Conservation (phyloP, 2,888 invertebrate species). For the Pyrrhopygopsis socrates region DNA sequence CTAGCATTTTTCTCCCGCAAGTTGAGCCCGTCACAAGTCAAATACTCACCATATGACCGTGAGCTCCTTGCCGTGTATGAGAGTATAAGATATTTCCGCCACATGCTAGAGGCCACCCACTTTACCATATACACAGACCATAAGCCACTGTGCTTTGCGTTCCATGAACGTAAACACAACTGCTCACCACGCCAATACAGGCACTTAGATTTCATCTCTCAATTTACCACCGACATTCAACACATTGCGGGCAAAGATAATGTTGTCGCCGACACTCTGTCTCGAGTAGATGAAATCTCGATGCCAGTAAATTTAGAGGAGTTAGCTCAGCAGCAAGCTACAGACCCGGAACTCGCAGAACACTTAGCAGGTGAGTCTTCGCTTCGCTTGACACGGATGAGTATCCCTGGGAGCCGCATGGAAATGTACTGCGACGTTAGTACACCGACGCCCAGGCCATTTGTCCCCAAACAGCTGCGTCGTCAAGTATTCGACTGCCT, state of each 20-base stretch:
- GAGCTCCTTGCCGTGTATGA: slow-evolving; percentile 89
- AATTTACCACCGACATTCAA: slow-evolving; percentile 88
- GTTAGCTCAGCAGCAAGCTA: slow-evolving; percentile 61
- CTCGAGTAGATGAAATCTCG: slow-evolving; percentile 81
- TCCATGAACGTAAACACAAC: slow-evolving; percentile 80
- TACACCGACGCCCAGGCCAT: not conserved
- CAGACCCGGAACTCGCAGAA: slow-evolving; percentile 64
- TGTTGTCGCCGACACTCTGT: slow-evolving; percentile 88
- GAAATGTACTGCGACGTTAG: not conserved
- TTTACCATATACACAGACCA: slow-evolving; percentile 79
- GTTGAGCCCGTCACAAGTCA: slow-evolving; percentile 86
- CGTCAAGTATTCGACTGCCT: slow-evolving; percentile 44
- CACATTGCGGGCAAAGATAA: slow-evolving; percentile 88
- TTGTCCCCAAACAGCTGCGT: not conserved
- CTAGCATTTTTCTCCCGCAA: slow-evolving; percentile 89
- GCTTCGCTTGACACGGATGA: not conserved
- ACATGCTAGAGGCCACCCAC: slow-evolving; percentile 88
- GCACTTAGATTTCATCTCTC: slow-evolving; percentile 85
- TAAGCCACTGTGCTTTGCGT: slow-evolving; percentile 83
- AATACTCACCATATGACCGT: slow-evolving; percentile 88
- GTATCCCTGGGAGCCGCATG: not conserved
- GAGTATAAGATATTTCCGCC: slow-evolving; percentile 88
- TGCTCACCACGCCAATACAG: slow-evolving; percentile 82
- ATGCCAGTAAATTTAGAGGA: slow-evolving; percentile 40
- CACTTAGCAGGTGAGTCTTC: slow-evolving; percentile 19